These are phyloP conservation scores for Melanostoma mellinum DNA, from an alignment of 2,888 invertebrate species.

Conservation along the genomic window DNA sequence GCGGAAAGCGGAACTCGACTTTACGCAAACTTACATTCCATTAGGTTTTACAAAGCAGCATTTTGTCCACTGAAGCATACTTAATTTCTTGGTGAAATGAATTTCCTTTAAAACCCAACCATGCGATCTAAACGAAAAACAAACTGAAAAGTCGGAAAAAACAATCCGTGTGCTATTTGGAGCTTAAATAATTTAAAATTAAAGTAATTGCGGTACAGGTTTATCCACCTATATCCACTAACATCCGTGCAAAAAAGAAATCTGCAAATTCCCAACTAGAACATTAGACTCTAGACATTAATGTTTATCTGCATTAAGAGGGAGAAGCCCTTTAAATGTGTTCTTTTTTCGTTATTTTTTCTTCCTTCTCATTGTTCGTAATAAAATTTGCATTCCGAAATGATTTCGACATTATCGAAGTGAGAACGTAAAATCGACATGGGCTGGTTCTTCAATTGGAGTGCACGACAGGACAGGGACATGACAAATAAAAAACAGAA, in stretches of 20 bases:
- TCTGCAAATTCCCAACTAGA: background rate
- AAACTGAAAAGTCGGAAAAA: conserved; percentile 6
- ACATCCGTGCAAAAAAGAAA: background rate
- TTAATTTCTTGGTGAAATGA: conserved; percentile 20
- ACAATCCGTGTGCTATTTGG: conserved; percentile 52
- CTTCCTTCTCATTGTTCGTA: conserved; percentile 15
- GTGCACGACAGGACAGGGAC: conserved; percentile 1
- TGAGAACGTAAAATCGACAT: conserved; percentile 44
- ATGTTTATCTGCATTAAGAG: conserved; percentile 11
- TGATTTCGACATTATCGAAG: conserved; percentile 69
- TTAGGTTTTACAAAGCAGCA: background rate
- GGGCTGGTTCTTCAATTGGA: background rate
- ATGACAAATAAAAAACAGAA: too few species aligned
- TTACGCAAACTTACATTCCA: conserved; percentile 10
- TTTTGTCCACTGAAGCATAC: conserved; percentile 10
- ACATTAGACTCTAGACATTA: conserved; percentile 36
- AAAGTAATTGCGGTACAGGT: conserved; percentile 67
- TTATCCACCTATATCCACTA: conserved; percentile 29
- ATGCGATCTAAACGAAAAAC: conserved; percentile 15
- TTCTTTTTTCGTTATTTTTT: conserved; percentile 12
- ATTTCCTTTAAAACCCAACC: conserved; percentile 43
- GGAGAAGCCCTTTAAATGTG: conserved; percentile 51
- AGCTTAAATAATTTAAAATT: conserved; percentile 67
- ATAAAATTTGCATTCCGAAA: conserved; percentile 71
- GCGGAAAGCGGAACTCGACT: background rate